Evolutionary conservation across 1,140 invertebrate species (phyloP), one percentile per base, ranked within the genome.

Genomic region (Aricia agestis): DNA sequence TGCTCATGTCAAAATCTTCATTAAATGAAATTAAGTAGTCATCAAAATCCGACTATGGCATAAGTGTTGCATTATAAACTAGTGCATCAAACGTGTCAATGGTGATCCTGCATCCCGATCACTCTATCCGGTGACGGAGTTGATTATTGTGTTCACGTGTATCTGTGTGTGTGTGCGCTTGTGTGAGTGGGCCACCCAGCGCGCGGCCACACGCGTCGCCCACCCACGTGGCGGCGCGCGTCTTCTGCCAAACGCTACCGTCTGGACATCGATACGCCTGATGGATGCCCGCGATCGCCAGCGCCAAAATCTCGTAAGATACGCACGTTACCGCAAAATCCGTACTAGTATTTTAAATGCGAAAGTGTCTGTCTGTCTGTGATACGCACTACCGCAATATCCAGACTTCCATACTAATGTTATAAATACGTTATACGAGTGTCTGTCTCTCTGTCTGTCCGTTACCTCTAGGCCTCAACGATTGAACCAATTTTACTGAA

Each of bases 81-180:
- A 42, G 41, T 67, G 19, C 42, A 67, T 70, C 66, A 69, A 75
- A 76, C 77, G 81, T 84, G 82, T 83, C 84, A 79, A 80, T 80
- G 78, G 82, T 78, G 18, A 18, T 78, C 79, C 78, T 75, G 81
- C 83, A 83, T 87, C 82, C 72, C 81, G 85, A 88, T 86, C 82
- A 84, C 82, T 87, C 86, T 89, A 88, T 88, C 86, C 86, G 83
- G 86, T 89, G 85, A 87, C 86, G 86, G 85, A 85, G 88, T 84
- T 88, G 87, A 91, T 89, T 83, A 88, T 89, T 88, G 88, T 91
- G 86, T 88, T 88, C 87, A 36, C 36, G 36, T 87, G 88, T 90
- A 88, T 86, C 86, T 78, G 88, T 86, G 86, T 86, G 82, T 75
- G 84, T 82, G 86, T 77, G 81, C 73, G 82, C 77, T 80, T 79